phyloP scores from a whole-genome alignment of 2,888 invertebrate genomes.

The Candidula unifasciata region DNA sequence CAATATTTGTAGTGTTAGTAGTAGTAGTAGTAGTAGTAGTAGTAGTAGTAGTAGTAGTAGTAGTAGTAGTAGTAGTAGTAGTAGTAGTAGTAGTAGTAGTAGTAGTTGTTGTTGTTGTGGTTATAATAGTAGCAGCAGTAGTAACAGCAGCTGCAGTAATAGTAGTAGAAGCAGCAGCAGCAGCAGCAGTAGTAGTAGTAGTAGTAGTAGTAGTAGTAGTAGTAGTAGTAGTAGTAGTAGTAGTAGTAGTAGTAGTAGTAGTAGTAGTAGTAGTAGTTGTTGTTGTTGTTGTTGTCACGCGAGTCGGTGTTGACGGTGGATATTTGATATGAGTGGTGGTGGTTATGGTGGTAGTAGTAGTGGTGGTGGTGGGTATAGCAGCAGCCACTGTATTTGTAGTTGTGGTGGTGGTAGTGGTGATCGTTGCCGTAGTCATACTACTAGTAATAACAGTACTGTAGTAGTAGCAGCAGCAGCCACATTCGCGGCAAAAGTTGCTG shows the following conservation, averaged over 20 bases:
- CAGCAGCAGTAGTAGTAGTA: conserved; percentile 23
- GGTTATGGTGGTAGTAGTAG: too few relatives aligned
- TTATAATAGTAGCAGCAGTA: conserved; percentile 9
- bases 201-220: conserved; percentile 22
- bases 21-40: conserved; percentile 23
- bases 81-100: conserved; percentile 31
- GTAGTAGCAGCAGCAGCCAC: too few relatives aligned
- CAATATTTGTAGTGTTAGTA: neutral
- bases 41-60: conserved; percentile 18
- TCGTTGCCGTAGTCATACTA: too few relatives aligned
- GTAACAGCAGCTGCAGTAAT: conserved; percentile 1
- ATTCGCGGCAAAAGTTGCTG: too few relatives aligned
- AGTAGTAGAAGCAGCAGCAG: conserved; percentile 14
- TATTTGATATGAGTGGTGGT: too few relatives aligned
- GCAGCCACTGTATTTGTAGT: too few relatives aligned
- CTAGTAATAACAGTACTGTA: too few relatives aligned
- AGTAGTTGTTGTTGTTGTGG: neutral
- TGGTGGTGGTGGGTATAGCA: too few relatives aligned
- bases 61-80: conserved; percentile 19
- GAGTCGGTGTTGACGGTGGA: too few relatives aligned
- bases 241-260: conserved; percentile 22
- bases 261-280: conserved; percentile 18
- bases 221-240: conserved; percentile 25
- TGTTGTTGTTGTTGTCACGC: neutral
- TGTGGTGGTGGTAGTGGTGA: too few relatives aligned